Percentiles rank a stretch among this genome's conserved stretches.
These are phyloP conservation scores for Acinonyx jubatus DNA, from an alignment of 2,113 vertebrate species.

Conservation along the genomic window DNA sequence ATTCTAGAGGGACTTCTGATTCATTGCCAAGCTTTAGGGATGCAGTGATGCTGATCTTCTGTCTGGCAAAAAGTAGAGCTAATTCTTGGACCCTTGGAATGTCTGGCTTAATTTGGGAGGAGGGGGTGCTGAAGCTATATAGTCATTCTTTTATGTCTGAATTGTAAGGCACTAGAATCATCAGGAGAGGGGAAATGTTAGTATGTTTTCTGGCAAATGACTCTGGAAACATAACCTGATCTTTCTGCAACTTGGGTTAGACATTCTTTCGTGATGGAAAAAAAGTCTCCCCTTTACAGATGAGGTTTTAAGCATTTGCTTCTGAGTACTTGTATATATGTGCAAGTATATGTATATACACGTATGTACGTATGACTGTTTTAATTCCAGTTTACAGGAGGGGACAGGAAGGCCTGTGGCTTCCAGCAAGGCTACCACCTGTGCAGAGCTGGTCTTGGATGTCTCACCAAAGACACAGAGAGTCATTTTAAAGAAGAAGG, in stretches of 20 bases:
- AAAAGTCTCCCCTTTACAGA: background rate
- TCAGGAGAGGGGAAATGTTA: background rate
- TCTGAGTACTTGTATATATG: background rate
- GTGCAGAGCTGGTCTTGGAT: slow-evolving; percentile 94
- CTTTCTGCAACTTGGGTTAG: background rate
- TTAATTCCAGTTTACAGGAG: slow-evolving; percentile 82
- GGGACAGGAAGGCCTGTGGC: slow-evolving; percentile 87
- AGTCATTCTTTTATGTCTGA: background rate
- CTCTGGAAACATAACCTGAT: background rate
- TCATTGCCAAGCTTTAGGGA: background rate
- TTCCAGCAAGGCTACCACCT: slow-evolving; percentile 87
- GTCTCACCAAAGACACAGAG: slow-evolving; percentile 96
- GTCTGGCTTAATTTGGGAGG: background rate
- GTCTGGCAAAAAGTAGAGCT: background rate
- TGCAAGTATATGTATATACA: background rate
- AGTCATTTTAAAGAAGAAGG: slow-evolving; percentile 98
- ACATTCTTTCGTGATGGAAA: background rate
- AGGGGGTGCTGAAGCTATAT: background rate
- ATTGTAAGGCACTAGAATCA: slow-evolving; percentile 12
- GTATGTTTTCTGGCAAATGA: background rate
- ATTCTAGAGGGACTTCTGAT: background rate
- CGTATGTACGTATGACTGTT: background rate
- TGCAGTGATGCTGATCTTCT: background rate
- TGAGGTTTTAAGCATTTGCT: background rate
- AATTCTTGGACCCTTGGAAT: background rate